These are phyloP conservation scores for Odocoileus virginianus DNA, from an alignment of 2,113 vertebrate species.

Conservation along the genomic window DNA sequence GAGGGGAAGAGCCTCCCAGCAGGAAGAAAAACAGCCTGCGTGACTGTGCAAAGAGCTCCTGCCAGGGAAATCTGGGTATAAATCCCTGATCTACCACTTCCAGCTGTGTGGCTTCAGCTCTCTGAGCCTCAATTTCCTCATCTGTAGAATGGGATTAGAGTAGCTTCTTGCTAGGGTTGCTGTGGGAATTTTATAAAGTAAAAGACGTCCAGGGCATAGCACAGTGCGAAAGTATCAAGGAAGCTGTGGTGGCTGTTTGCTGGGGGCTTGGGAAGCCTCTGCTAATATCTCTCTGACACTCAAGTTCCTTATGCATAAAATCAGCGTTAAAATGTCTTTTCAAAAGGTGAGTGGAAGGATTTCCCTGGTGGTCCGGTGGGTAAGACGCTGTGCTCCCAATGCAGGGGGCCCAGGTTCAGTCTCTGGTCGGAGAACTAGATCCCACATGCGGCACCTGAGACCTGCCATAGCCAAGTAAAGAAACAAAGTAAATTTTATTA, in stretches of 20 bases:
- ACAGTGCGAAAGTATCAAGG: fast-evolving
- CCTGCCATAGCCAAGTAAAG: not conserved
- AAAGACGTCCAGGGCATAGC: not conserved
- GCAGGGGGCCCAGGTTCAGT: not conserved
- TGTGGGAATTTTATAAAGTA: not conserved
- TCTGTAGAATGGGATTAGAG: not conserved
- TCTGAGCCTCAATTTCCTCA: not conserved
- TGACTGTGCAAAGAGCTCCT: not conserved
- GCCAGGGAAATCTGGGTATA: not conserved
- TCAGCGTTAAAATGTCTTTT: not conserved
- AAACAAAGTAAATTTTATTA: not conserved
- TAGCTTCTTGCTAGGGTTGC: not conserved
- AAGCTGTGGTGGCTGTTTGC: not conserved
- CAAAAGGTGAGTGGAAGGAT: not conserved
- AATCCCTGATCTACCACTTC: not conserved
- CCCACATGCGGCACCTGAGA: not conserved
- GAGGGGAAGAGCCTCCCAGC: not conserved
- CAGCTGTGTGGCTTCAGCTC: not conserved
- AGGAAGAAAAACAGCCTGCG: not conserved
- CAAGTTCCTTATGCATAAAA: not conserved
- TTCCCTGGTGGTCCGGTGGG: not conserved
- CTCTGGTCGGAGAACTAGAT: not conserved
- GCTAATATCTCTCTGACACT: not conserved
- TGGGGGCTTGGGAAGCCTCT: not conserved
- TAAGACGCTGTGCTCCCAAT: not conserved